Evolutionary conservation across 2,113 vertebrate genomes (phyloP), one percentile per base, ranked within the genome.

Genomic region (Thunnus maccoyii): DNA sequence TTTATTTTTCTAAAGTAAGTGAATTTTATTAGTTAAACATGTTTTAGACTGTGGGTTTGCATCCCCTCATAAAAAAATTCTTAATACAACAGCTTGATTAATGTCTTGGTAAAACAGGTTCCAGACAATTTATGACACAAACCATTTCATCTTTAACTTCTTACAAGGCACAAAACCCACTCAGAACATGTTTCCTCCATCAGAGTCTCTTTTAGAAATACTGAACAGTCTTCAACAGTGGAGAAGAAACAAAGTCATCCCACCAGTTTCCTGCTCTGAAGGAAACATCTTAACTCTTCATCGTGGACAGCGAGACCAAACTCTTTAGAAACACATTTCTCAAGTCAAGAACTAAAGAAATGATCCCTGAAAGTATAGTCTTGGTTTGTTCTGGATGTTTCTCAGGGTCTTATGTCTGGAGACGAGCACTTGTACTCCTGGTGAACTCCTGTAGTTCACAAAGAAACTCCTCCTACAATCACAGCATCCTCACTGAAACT

Each of bases 321-420:
- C 89, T 78, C 60, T 22, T 85, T 74, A 60, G 66, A 86, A 90
- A 85, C 72, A 58, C 78, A 86, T 78, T 86, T 83, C 83, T 41
- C 56, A 62, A 84, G 82, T 86, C 22, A 83, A 1, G 0, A 44
- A 84, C 63, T 87, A 80, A 70, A 90, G 86, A 89, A 90, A 88
- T 76, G 72, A 90, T 87, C 76, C 80, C 85, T 89, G 78, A 87
- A 88, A 89, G 85, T 86, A 86, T 73, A 83, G 83, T 88, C 78
- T 88, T 87, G 69, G 61, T 17, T 48, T 9, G 7, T 2, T n/a
- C 0, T 8, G 46, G 12, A 8, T 32, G 32, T n/a, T 55, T 32
- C 36, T 71, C 22, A 22, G 8, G 12, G 1, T 62, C 65, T 78
- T 52, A n/a, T 41, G 14, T 61, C 47, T 18, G 48, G 9, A 74